Percentiles rank a stretch among this genome's conserved stretches.
These are phyloP conservation scores for Thunnus maccoyii DNA, from an alignment of 2,113 vertebrate genomes.

Conservation along the genomic window DNA sequence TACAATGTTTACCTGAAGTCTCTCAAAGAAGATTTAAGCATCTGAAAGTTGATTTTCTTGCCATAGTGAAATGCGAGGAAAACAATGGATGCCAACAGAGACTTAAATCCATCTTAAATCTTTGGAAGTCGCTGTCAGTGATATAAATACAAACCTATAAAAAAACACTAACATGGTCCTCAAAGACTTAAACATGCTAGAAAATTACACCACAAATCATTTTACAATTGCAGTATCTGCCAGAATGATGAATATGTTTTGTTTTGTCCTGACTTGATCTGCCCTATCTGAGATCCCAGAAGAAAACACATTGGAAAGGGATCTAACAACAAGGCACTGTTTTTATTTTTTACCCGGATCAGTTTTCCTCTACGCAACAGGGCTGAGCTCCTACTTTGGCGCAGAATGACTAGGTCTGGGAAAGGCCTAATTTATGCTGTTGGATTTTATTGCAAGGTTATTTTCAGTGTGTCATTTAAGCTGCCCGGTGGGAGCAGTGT, in stretches of 20 bases:
- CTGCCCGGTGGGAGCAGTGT: constrained; percentile 19
- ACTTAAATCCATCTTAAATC: constrained; percentile 10
- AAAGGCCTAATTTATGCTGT: constrained; percentile 62
- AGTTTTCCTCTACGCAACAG: background rate
- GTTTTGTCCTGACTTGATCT: constrained; percentile 32
- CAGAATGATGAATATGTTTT: constrained; percentile 45
- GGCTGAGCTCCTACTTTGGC: constrained; percentile 40
- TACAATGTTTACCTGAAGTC: background rate
- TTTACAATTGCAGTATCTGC: constrained; percentile 37
- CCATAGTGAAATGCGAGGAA: background rate
- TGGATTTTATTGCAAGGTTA: constrained; percentile 69
- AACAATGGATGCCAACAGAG: background rate
- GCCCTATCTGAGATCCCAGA: constrained; percentile 31
- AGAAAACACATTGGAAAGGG: constrained; percentile 14
- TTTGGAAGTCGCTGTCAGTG: background rate
- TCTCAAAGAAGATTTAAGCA: background rate
- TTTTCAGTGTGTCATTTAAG: constrained; percentile 63
- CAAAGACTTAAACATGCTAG: constrained; percentile 2
- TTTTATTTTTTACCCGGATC: constrained; percentile 3
- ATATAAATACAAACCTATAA: constrained; percentile 5
- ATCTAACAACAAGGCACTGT: constrained; percentile 36
- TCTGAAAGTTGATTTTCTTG: constrained; percentile 14
- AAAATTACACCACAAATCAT: constrained; percentile 36
- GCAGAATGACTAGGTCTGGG: constrained; percentile 58
- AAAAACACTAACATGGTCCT: background rate